A percentile compares a stretch with the other conserved stretches of the same genome.
These are phyloP conservation scores for Nothoprocta perdicaria DNA, from an alignment of 2,113 vertebrate genomes.

Conservation along the genomic window DNA sequence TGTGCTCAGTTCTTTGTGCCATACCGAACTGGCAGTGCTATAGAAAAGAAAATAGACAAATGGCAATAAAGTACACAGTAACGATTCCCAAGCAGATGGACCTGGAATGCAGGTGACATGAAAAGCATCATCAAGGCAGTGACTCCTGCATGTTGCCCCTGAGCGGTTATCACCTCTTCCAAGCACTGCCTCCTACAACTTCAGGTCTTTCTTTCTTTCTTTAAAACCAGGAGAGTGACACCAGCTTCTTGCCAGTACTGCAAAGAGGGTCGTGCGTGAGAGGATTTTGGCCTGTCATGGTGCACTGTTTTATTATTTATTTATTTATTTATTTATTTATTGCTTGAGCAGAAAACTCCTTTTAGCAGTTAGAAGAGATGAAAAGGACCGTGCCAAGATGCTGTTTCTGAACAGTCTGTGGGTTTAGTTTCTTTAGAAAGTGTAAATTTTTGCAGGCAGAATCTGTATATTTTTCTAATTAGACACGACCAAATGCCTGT, in stretches of 20 bases:
- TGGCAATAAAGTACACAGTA: not conserved
- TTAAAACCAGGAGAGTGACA: not conserved
- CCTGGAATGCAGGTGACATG: not conserved
- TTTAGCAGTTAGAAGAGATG: not conserved
- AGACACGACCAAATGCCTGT: not conserved
- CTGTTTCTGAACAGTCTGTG: not conserved
- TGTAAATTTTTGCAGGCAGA: not conserved
- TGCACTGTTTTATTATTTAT: not conserved
- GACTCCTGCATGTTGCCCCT: not conserved
- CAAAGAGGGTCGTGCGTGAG: not conserved
- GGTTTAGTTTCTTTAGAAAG: not conserved
- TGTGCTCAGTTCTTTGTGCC: not conserved
- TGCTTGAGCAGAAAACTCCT: not conserved
- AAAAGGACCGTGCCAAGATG: not conserved
- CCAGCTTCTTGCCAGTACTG: not conserved
- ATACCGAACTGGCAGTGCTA: not conserved
- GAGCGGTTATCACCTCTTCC: not conserved
- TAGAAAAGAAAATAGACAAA: not conserved
- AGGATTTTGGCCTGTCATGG: not conserved
- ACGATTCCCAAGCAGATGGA: not conserved
- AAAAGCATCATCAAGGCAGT: not conserved
- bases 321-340: not conserved
- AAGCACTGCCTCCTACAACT: not conserved
- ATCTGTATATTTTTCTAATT: not conserved
- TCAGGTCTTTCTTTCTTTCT: not conserved